Base-by-base conservation (phyloP, 2,888 invertebrate species). In the Mechanitis mazaeus region DNA sequence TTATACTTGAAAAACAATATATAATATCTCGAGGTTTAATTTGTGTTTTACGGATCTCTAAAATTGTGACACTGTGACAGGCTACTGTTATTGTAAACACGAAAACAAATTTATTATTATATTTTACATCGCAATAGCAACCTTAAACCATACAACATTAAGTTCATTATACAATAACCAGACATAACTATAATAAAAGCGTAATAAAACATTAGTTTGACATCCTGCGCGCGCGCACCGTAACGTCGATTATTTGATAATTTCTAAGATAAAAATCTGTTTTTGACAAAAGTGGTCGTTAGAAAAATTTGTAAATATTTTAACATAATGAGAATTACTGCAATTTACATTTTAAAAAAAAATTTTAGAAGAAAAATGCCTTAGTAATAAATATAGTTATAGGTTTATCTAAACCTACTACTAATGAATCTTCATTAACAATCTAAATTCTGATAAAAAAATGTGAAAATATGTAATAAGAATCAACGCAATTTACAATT, bases 171-270 rank as follows among this genome's bases (percentile, higher is more conserved):
- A 3, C 1, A 31, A 38, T 50, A 1, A 9, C 42, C 9, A 42
- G 6, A 9, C 7, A 45, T 45, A 31, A 20, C 5, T 42, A 33
- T 28, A 61, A 62, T 59, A 57, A 66, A 69, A 68, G 71, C 68
- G 59, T 60, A 35, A 57, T 72, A 72, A 72, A 75, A 74, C 78
- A 81, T 81, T 77, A 76, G 79, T 77, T 80, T 81, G 84, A 83
- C 87, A 85, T 86, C 85, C 87, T 85, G 83, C 87, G 85, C 79
- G 77, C 73, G 85, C 85, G 87, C 87, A 85, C 78, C 84, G 79
- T 82, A 79, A 79, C 84, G 82, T 79, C 86, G 87, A 87, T 87
- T 88, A 89, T 80, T 86, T 81, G 88, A 89, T 89, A 89, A 88
- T 89, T 89, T 87, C 70, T 76, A 50, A 50, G 50, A 50, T 50